Evolutionary conservation across 2,113 vertebrate species (phyloP).

Genomic region (Urocynchramus pylzowi): DNA sequence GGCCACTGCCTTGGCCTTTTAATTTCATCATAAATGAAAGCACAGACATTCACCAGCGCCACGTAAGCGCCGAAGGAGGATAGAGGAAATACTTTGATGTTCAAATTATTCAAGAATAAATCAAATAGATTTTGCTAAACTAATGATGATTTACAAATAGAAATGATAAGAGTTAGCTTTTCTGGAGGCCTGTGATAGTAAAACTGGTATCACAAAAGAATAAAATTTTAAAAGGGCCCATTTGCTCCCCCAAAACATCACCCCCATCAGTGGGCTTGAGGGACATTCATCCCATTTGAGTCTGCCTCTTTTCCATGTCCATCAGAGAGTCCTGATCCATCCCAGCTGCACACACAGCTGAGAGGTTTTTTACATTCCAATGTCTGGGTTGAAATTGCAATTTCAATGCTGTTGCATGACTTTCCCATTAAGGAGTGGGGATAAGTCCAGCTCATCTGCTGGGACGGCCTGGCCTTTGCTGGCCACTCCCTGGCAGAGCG

Average conservation of each 20-base stretch:
- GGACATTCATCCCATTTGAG: background rate
- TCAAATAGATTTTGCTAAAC: background rate
- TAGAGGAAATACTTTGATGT: background rate
- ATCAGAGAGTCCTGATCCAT: background rate
- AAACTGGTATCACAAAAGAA: background rate
- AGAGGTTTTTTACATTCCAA: background rate
- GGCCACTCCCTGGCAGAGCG: background rate
- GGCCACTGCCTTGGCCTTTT: background rate
- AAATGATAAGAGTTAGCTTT: background rate
- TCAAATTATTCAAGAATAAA: background rate
- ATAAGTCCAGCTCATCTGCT: slow-evolving; percentile 3
- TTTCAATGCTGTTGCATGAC: background rate
- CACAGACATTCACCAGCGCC: background rate
- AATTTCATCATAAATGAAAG: background rate
- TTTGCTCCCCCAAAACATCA: background rate
- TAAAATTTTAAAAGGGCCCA: background rate
- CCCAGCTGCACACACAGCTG: background rate
- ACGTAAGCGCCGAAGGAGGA: background rate
- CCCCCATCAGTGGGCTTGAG: background rate
- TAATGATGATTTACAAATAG: background rate
- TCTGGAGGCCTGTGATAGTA: background rate
- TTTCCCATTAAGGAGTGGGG: slow-evolving; percentile 8
- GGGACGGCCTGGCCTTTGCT: background rate
- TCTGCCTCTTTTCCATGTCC: background rate
- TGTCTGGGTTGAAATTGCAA: no score